These are phyloP conservation scores for Achlya flavicornis DNA, from an alignment of 2,888 invertebrate genomes.

Conservation along the genomic window DNA sequence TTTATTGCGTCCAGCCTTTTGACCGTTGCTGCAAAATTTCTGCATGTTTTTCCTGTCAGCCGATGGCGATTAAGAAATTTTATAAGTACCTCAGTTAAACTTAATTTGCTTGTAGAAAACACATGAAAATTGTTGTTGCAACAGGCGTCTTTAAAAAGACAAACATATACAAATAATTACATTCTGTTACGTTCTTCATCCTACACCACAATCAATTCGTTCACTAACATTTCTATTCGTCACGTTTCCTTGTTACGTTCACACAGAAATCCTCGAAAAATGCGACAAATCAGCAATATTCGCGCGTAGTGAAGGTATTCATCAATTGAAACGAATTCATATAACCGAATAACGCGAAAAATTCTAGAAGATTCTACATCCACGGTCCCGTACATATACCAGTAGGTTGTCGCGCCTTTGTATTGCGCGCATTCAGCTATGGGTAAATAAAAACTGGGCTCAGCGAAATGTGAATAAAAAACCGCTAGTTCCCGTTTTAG, in stretches of 20 bases:
- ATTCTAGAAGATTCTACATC: conserved; percentile 19
- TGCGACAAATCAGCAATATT: neutral
- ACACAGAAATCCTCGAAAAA: neutral
- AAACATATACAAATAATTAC: too few species aligned
- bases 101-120: too few species aligned
- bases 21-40: too few species aligned
- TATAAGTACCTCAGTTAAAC: too few species aligned
- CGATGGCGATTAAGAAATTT: too few species aligned
- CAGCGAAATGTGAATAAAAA: conserved; percentile 56
- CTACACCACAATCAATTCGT: neutral
- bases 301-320: neutral
- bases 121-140: too few species aligned
- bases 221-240: too few species aligned
- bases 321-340: neutral
- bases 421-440: conserved; percentile 65
- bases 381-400: conserved; percentile 32
- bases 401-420: conserved; percentile 67
- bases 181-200: too few species aligned
- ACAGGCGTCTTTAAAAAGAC: too few species aligned
- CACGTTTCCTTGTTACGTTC: neutral
- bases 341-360: neutral
- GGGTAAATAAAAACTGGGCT: conserved; percentile 67
- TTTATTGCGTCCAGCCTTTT: too few species aligned
- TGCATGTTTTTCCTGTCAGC: too few species aligned
- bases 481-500: conserved; percentile 37